A percentile compares a stretch with the other conserved stretches of the same genome.
Evolutionary conservation across 2,113 vertebrate genomes (phyloP).

Genomic region (Lamprotornis superbus): DNA sequence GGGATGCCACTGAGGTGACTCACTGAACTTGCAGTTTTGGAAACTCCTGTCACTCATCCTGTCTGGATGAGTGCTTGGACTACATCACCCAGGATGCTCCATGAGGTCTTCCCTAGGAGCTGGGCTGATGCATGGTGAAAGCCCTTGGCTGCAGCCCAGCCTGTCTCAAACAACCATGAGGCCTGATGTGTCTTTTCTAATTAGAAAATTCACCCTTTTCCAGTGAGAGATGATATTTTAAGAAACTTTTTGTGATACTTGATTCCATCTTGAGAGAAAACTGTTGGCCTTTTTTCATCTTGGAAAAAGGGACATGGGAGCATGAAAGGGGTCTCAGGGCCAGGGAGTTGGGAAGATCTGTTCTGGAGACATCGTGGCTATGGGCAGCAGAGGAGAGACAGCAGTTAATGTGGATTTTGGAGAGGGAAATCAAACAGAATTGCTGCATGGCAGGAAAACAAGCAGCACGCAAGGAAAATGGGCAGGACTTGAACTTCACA

Average conservation of each 20-base stretch:
- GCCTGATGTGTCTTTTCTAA: neutral
- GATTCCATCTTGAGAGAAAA: neutral
- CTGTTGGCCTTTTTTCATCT: neutral
- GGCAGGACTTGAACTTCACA: neutral
- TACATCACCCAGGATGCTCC: neutral
- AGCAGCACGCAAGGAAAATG: neutral
- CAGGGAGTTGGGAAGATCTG: neutral
- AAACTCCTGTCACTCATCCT: neutral
- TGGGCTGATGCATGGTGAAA: neutral
- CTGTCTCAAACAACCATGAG: neutral
- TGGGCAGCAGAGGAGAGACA: neutral
- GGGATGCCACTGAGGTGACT: neutral
- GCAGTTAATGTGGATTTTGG: neutral
- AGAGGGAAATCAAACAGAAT: neutral
- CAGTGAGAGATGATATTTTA: slow-evolving; percentile 12
- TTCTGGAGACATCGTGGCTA: neutral
- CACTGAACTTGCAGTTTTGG: neutral
- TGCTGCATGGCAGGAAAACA: neutral
- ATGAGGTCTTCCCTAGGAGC: neutral
- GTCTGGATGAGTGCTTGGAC: neutral
- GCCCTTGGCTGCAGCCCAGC: neutral
- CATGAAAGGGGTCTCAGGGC: neutral
- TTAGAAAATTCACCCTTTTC: neutral
- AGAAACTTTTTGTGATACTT: neutral
- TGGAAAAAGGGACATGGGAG: neutral